Conservation (phyloP, 1,140 invertebrate species). For the Brachionus rotundiformis region DNA sequence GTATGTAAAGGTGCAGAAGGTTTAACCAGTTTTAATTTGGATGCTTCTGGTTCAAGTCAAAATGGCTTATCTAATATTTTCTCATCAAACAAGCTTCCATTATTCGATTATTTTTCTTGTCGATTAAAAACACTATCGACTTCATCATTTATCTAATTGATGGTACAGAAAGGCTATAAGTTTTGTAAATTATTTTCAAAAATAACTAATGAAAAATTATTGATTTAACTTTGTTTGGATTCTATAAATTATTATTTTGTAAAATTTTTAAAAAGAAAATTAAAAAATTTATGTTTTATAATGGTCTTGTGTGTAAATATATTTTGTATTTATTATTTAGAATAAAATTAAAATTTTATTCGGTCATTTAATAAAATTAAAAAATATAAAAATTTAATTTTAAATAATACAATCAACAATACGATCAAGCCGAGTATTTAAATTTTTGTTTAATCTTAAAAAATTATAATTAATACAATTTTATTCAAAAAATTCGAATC, state of each 20-base stretch:
- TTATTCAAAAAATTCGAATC: too few relatives aligned
- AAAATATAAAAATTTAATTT: background rate
- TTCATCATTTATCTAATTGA: constrained; percentile 25
- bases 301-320: background rate
- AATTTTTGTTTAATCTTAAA: background rate
- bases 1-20: background rate
- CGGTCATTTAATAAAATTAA: background rate
- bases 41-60: background rate
- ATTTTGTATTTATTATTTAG: background rate
- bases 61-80: background rate
- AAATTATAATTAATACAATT: too few relatives aligned
- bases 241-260: background rate
- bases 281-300: too few relatives aligned
- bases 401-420: too few relatives aligned
- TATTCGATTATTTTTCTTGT: constrained; percentile 37
- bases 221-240: background rate
- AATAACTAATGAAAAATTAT: too few relatives aligned
- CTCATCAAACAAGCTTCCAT: constrained; percentile 12
- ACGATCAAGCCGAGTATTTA: too few relatives aligned
- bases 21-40: background rate
- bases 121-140: background rate
- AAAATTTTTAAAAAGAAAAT: background rate
- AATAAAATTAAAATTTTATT: background rate
- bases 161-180: background rate
- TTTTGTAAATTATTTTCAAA: background rate